Evolutionary conservation across 2,113 vertebrate genomes (phyloP), one percentile per base, ranked within the genome.

Genomic region (Chaenogobius annularis): DNA sequence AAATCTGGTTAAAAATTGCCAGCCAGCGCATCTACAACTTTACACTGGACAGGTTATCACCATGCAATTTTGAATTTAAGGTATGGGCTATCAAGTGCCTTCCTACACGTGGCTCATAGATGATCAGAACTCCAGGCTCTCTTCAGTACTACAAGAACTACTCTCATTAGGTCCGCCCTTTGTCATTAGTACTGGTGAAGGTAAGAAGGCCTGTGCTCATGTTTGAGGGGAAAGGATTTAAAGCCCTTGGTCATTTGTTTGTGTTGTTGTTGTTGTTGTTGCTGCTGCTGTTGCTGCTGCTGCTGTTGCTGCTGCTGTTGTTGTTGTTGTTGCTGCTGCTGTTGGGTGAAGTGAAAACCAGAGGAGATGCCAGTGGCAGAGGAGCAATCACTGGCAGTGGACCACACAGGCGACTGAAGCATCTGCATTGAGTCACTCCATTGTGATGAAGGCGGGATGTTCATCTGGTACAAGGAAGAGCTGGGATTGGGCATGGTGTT

Each of bases 381-480:
- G 22, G 93, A 80, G 73, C 96, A 97, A 78, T 98, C 96, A 0
- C 78, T 91, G 90, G 94, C 93, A 0, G 95, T 94, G 0, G 96
- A 97, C 98, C 98, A 99, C 77, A 99, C 93, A 0, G 97, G 95
- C 0, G 98, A 95, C 90, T 95, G 98, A 26, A 99, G 93, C 84
- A 99, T 95, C 90, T 96, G 97, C 95, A 98, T 94, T 66, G 96
- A 92, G 90, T 98, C 97, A 0, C 94, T 94, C 98, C 98, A 99
- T 88, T 98, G 98, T 89, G 94, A 92, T 82, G 94, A 92, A 0
- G 96, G 94, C 0, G 96, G 94, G 89, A 94, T 94, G 90, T 94
- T 84, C 92, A 98, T 92, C 47, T 96, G 95, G 79, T 96, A 99
- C 88, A 98, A 89, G 46, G 96, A 94, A 58, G 95, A 80, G 52